Evolutionary conservation across 2,797 vertebrate genomes (phyloP), one percentile per base, ranked within the genome.

Genomic region (Amblyopsis hoosieri): DNA sequence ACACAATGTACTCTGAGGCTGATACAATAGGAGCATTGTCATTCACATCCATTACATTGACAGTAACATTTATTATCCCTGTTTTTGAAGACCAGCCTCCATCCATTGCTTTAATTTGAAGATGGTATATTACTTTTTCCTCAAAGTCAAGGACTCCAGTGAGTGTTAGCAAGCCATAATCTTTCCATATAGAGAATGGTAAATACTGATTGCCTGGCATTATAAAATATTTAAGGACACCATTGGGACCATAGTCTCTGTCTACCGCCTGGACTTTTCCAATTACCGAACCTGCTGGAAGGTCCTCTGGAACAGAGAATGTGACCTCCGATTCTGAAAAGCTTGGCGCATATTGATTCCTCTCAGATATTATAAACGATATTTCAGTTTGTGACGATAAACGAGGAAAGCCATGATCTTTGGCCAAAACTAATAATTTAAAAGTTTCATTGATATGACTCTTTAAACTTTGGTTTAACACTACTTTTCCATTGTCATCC

Each of bases 21-120:
- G 74, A 69, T 75, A 94, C 93, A 6, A 88, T 56, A 5, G 93
- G 92, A 46, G 85, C 82, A 72, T 93, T 94, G 77, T 94, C 92
- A 61, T 94, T 93, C 45, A 92, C 83, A 79, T 94, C 92, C 56
- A 71, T 75, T 48, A 94, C 82, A 65, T 83, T 59, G 14, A 94
- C 79, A 14, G 87, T 89, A 17, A 92, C 75, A 65, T 89, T 90
- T 56, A 91, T 15, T 17, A 49, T 54, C 3, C 70, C 79, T 15
- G 65, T 90, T 79, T 87, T 89, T 42, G 87, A 71, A 11, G 69
- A 29, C 92, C 91, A 94, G 54, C 90, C 92, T 64, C 82, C 81
- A 69, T 94, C 93, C 46, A 17, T 60, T 12, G 85, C 92, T 76
- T 64, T 79, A 61, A 93, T 82, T 55, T 76, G 67, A 54, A 93